Evolutionary conservation across 2,797 vertebrate genomes (phyloP).

Genomic region (Sebastes vulpes): DNA sequence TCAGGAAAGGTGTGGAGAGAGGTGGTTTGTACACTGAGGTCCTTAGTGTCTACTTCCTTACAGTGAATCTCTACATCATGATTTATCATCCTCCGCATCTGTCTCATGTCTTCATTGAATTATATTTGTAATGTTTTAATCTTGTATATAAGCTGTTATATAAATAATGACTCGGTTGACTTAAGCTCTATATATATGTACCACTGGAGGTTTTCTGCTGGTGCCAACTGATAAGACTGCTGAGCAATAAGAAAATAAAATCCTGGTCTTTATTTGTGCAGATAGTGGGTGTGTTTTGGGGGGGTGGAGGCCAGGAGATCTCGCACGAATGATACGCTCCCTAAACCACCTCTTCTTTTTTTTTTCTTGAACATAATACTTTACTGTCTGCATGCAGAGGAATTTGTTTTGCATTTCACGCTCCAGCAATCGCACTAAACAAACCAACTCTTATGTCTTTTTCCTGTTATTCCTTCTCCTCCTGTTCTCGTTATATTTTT

Average conservation of each 20-base stretch:
- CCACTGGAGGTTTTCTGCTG: constrained; percentile 6
- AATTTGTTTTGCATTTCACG: constrained; percentile 52
- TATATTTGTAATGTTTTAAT: background rate
- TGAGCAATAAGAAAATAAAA: background rate
- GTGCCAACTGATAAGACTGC: constrained; percentile 11
- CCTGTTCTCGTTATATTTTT: constrained; percentile 12
- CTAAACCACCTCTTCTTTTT: background rate
- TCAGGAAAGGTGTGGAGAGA: background rate
- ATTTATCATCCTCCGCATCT: background rate
- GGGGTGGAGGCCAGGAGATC: constrained; percentile 9
- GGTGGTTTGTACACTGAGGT: background rate
- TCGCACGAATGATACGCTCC: background rate
- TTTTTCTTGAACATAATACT: constrained; percentile 8
- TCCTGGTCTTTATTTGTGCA: constrained; percentile 8
- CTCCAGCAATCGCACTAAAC: constrained; percentile 3
- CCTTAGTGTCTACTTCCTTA: background rate
- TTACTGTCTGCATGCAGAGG: background rate
- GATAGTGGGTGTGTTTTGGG: background rate
- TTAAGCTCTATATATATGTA: background rate
- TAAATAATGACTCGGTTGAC: background rate
- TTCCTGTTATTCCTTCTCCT: background rate
- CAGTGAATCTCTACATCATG: background rate
- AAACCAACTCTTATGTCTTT: background rate
- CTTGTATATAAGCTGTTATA: background rate
- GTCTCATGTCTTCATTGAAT: background rate